Percentiles rank a stretch among this genome's conserved stretches.
Evolutionary conservation across 1,140 invertebrate species (phyloP).

Genomic region (Camponotus vicinus): DNA sequence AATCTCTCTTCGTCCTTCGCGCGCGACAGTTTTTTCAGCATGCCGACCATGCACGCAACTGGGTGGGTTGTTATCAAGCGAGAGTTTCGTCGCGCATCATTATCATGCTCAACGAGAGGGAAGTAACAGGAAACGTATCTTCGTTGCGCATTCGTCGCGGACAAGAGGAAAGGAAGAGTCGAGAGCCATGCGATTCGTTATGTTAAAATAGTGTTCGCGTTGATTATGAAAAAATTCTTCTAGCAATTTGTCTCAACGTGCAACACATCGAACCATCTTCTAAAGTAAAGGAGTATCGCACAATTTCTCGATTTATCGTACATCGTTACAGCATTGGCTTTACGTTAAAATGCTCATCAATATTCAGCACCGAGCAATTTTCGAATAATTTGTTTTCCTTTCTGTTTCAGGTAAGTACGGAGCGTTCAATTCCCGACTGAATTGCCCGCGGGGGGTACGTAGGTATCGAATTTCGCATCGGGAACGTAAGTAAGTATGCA

Average conservation of each 20-base stretch:
- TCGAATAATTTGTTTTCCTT: slow-evolving; percentile 70
- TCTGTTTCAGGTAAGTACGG: slow-evolving; percentile 81
- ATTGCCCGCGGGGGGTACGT: slow-evolving; percentile 2
- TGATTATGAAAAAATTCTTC: slow-evolving; percentile 25
- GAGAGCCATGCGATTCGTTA: slow-evolving; percentile 36
- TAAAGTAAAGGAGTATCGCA: neutral
- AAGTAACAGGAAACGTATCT: slow-evolving; percentile 53
- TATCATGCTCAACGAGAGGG: slow-evolving; percentile 53
- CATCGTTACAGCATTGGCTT: neutral
- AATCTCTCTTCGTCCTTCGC: slow-evolving; percentile 65
- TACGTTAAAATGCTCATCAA: slow-evolving; percentile 13
- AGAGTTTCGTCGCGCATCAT: slow-evolving; percentile 67
- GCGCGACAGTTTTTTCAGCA: slow-evolving; percentile 38
- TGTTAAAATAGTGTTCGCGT: slow-evolving; percentile 35
- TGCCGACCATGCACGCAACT: slow-evolving; percentile 44
- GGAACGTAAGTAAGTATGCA: slow-evolving; percentile 35
- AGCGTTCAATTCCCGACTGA: slow-evolving; percentile 56
- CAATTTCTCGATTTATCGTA: slow-evolving; percentile 34
- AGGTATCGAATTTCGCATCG: slow-evolving; percentile 59
- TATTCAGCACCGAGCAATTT: slow-evolving; percentile 26
- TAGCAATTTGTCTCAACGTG: neutral
- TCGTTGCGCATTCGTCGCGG: slow-evolving; percentile 32
- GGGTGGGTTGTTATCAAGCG: slow-evolving; percentile 61
- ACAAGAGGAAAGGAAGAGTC: neutral
- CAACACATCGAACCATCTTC: neutral